Percentiles rank a stretch among this genome's conserved stretches.
These are phyloP conservation scores for Drosophila bipectinata DNA, from an alignment of 1,140 invertebrate genomes.

Conservation along the genomic window DNA sequence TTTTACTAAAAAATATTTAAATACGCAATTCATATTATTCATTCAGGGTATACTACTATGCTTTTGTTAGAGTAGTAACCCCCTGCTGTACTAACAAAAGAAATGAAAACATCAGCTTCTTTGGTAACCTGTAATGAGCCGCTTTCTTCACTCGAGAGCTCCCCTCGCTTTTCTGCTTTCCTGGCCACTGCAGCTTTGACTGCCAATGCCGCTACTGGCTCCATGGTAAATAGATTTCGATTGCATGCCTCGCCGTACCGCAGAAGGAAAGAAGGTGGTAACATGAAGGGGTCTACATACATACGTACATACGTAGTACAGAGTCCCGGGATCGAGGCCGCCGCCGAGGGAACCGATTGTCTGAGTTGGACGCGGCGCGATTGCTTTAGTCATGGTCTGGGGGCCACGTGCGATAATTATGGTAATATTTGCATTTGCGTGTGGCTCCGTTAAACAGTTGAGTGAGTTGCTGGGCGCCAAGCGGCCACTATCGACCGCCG, in stretches of 20 bases:
- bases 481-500: constrained; percentile 30
- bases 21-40: too few relatives aligned
- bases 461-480: constrained; percentile 73
- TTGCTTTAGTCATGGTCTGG: constrained; percentile 80
- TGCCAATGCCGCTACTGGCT: constrained; percentile 36
- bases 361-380: constrained; percentile 73
- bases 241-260: constrained; percentile 66
- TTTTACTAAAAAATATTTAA: too few relatives aligned
- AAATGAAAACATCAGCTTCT: constrained; percentile 41
- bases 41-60: too few relatives aligned
- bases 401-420: constrained; percentile 77
- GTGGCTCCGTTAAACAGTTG: constrained; percentile 80
- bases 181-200: background rate
- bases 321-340: constrained; percentile 2
- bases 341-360: constrained; percentile 29
- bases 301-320: background rate
- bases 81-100: constrained; percentile 29
- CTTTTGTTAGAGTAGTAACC: constrained; percentile 24
- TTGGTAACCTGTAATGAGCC: constrained; percentile 72
- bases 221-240: constrained; percentile 78
- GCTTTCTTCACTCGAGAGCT: constrained; percentile 71
- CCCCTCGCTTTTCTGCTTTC: constrained; percentile 20
- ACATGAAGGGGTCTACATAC: constrained; percentile 1
- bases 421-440: constrained; percentile 81
- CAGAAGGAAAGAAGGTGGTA: background rate